Base-by-base conservation (phyloP, 92 coral and sea anemone species). In the Phenganax marumi region DNA sequence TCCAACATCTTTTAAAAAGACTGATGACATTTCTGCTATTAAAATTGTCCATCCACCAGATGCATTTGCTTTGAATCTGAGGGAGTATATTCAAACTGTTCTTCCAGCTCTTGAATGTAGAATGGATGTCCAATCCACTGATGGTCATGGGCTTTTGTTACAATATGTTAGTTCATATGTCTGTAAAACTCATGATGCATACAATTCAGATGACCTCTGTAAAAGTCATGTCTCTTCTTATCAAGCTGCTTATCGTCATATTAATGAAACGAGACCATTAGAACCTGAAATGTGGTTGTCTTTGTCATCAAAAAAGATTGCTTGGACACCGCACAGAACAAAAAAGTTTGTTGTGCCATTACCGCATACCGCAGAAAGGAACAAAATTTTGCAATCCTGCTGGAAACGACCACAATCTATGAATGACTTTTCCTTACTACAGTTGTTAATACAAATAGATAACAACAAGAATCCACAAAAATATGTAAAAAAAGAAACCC, bases 51-150 rank as follows among this genome's bases (percentile, higher is more conserved):
- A 85, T 21, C 85, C 85, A 0, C 7, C 43, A 0, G 73, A 89
- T 2, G 90, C 87, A 2, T 82, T 70, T 7, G 47, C 19, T 0
- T 1, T 50, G 8, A 87, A 87, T 26, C 21, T 90, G 8, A 55
- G 90, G 7, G 90, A 81, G 0, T 90, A 90, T 52, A 25, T 90
- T 14, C 22, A 73, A 25, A 85, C 87, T 8, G 11, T 81, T 10
- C 18, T 87, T 7, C 87, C 77, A 7, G 23, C 87, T 0, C 24
- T 89, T 14, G 70, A 46, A 0, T 89, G 93, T 47, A 18, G 85
- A 0, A 88, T 81, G 81, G 91, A 90, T 50, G 84, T 90, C 0
- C 89, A 90, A 33, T 14, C 50, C 52, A 55, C 91, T 10, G 89
- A 88, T 56, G 87, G 86, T 13, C 74, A 66, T 14, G 85, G 62